Base-by-base conservation (phyloP, 2,797 vertebrate species). In the Galaxias olidus region DNA sequence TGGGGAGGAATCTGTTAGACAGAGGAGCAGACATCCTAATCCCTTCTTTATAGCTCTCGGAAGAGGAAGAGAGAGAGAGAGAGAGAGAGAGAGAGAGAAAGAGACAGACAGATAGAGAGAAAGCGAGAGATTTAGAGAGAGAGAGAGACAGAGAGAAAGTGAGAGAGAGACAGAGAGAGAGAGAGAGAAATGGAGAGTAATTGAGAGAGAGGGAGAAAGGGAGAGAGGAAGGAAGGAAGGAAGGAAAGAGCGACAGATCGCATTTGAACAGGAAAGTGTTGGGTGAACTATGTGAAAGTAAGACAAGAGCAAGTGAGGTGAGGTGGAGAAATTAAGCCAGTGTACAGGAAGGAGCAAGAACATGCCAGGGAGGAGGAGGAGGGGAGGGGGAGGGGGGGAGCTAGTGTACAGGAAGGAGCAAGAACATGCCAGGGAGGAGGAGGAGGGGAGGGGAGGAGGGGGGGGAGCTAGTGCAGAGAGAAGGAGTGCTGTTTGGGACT, bases 1-100 rank as follows among this genome's bases (percentile, higher is more conserved):
- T 17, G 69, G 51, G 60, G 59, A 71, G 18, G 20, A 65, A 41
- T 46, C 59, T 53, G 50, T 63, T 58, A 66, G 54, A 62, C 50
- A 56, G 30, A 10, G 10, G 41, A 20, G 20, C 9, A 42, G 17
- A 17, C 10, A 41, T 51, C 30, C 44, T 65, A 53, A 45, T 54
- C 20, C 59, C 20, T 52, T 18, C 66, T 52, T 46, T 10, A 14
- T 18, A 30, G 47, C 44, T n/a, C 60, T 60, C 9, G 19, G 10
- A 12, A 19, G 8, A 19, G 51, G 6, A 11, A 53, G 15, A 52
- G 51, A 53, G 18, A 12, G 17, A 53, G 46, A 10, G 10, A 47
- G 4, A 14, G 46, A 47, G 9, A 41, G 40, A 57, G 1, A 56
- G 54, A 15, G 40, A 56, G n/a, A 42, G 53, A n/a, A n/a, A n/a